Base-by-base conservation (phyloP, 2,888 invertebrate genomes). In the Orthosia gothica region DNA sequence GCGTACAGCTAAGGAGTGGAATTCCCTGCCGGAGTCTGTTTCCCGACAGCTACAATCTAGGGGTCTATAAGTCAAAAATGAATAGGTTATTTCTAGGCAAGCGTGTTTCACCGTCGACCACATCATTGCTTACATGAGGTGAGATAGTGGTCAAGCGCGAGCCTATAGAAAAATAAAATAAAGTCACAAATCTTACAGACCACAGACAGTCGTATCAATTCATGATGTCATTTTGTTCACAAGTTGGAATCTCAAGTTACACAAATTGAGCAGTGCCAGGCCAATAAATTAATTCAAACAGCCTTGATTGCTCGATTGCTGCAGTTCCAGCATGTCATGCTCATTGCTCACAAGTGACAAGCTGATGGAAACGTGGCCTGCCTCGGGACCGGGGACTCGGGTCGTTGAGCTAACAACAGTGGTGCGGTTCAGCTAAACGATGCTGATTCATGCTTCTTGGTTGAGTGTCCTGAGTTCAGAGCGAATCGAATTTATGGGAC, bases 241-340 rank as follows among this genome's bases (percentile, higher is more conserved):
- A 72, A 40, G 16, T 52, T 52, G 13, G 12, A 67, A 40, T 62
- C 63, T 72, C 72, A 83, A 47, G n/a, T 72, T 64, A 73, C 84
- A 79, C 50, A 67, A 80, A 67, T 80, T 73, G 64, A 68, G 13
- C 54, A 54, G 52, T 18, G 20, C 11, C 12, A 20, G 58, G 61
- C 68, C 75, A 84, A 81, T 81, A 84, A 84, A 81, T 84, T 73
- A 54, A 23, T 61, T 52, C 57, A 65, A 84, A 81, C 57, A 69
- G 65, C 18, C 70, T 75, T 67, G 76, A 81, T 81, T 81, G 82
- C 76, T 75, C 64, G 76, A 81, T 81, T 81, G 82, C 23, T 5
- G 5, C 85, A 70, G 63, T 74, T 74, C 40, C 49, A 81, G 61
- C 45, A 65, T 50, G 45, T 76, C 76, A 40, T 32, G 70, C 67